These are phyloP conservation scores for Scaptomyza reducta DNA, from an alignment of 2,888 invertebrate species.

Conservation along the genomic window DNA sequence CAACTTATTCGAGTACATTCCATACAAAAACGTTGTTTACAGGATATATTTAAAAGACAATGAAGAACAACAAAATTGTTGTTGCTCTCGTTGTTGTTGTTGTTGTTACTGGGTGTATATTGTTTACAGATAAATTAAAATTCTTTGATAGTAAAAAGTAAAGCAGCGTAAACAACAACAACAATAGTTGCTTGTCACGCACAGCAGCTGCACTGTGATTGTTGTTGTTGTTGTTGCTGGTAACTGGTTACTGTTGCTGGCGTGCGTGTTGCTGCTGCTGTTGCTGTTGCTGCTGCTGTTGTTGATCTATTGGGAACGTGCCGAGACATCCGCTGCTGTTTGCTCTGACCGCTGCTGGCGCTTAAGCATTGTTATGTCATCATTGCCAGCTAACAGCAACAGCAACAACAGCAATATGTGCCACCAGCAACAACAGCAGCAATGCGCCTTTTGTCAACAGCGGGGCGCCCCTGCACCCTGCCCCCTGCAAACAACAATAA, in stretches of 20 bases:
- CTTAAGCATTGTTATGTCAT: slow-evolving; percentile 78
- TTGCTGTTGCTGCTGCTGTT: slow-evolving; percentile 47
- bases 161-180: slow-evolving; percentile 42
- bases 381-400: slow-evolving; percentile 64
- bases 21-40: slow-evolving; percentile 27
- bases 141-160: slow-evolving; percentile 71
- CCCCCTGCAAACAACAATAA: slow-evolving; percentile 3
- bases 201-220: slow-evolving; percentile 40
- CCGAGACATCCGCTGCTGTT: slow-evolving; percentile 66
- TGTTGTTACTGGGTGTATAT: slow-evolving; percentile 41
- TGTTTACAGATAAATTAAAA: slow-evolving; percentile 77
- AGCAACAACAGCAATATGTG: slow-evolving; percentile 50
- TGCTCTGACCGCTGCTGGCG: slow-evolving; percentile 65
- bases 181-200: slow-evolving; percentile 57
- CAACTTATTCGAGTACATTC: not conserved
- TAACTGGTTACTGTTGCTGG: slow-evolving; percentile 31
- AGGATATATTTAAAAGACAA: slow-evolving; percentile 42
- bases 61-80: slow-evolving; percentile 36
- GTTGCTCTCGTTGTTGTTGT: slow-evolving; percentile 19
- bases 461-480: too few species aligned
- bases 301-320: slow-evolving; percentile 77
- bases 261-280: slow-evolving; percentile 25
- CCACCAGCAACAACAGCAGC: slow-evolving; percentile 45
- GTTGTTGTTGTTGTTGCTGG: slow-evolving; percentile 43
- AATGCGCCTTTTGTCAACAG: slow-evolving; percentile 54